These are phyloP conservation scores for Eristalis arbustorum DNA, from an alignment of 2,888 invertebrate species.

Conservation along the genomic window DNA sequence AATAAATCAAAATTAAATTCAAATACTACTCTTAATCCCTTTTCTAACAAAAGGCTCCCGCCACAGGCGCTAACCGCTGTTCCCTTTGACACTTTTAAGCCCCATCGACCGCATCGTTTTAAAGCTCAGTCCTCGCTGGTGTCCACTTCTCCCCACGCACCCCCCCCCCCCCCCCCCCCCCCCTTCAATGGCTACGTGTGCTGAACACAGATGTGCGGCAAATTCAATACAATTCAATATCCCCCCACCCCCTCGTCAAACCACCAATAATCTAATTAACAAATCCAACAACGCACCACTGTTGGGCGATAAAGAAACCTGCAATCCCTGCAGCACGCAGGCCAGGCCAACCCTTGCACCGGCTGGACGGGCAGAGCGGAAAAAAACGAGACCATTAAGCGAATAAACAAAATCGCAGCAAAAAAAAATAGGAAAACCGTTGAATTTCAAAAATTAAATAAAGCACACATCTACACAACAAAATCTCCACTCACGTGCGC, in stretches of 20 bases:
- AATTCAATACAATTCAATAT: conserved; percentile 21
- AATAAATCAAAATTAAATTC: conserved; percentile 35
- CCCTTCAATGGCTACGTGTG: conserved; percentile 1
- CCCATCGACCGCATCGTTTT: conserved; percentile 28
- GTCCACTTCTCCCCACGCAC: too few species aligned
- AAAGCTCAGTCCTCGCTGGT: neutral
- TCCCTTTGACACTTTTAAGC: conserved; percentile 50
- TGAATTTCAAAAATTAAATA: conserved; percentile 49
- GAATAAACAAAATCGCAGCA: neutral
- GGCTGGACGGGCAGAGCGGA: neutral
- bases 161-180: neutral
- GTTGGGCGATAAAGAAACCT: conserved; percentile 15
- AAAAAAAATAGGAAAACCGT: conserved; percentile 2
- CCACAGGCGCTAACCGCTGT: neutral
- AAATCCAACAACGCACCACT: conserved; percentile 40
- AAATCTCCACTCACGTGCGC: neutral
- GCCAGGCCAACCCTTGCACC: neutral
- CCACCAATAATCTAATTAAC: conserved; percentile 65
- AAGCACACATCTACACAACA: conserved; percentile 16
- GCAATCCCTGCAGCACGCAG: neutral
- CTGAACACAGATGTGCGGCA: conserved; percentile 11
- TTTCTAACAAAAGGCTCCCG: conserved; percentile 15
- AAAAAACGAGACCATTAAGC: neutral
- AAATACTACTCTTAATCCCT: conserved; percentile 40
- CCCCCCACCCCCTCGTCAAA: neutral